Evolutionary conservation across 1,140 invertebrate species (phyloP).

Genomic region (Berghia stephanieae): DNA sequence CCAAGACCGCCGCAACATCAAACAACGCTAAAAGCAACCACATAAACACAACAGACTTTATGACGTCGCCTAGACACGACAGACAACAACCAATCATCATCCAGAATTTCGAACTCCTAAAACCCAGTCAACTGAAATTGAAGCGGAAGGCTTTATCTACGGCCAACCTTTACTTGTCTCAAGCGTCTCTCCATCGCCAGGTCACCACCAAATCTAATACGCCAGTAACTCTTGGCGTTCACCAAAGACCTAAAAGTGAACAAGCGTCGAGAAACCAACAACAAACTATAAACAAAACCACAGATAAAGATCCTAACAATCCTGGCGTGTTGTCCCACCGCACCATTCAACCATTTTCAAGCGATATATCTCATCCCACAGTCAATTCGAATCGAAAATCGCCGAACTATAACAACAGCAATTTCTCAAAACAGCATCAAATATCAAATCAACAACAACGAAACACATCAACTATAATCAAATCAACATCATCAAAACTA

Average conservation of each 20-base stretch:
- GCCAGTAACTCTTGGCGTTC: neutral
- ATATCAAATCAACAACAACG: too few species aligned
- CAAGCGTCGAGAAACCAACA: neutral
- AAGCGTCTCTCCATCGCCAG: neutral
- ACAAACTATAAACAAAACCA: neutral
- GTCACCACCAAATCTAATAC: neutral
- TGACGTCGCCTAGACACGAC: neutral
- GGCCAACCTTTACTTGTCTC: slow-evolving; percentile 18
- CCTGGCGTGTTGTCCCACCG: too few species aligned
- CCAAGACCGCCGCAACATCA: too few species aligned
- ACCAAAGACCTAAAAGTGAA: neutral
- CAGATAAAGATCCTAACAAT: neutral
- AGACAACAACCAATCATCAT: slow-evolving; percentile 28
- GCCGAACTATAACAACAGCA: too few species aligned
- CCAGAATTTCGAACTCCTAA: slow-evolving; percentile 10
- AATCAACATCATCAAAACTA: too few species aligned
- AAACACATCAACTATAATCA: too few species aligned
- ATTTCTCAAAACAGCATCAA: too few species aligned
- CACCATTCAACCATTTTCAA: too few species aligned
- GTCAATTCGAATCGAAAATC: too few species aligned
- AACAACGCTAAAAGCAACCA: too few species aligned
- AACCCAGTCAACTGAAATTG: neutral
- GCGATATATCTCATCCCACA: too few species aligned
- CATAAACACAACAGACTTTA: too few species aligned
- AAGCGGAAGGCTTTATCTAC: slow-evolving; percentile 10